Percentiles rank a stretch among this genome's conserved stretches.
Conservation (phyloP, 2,113 vertebrate genomes). For the Entelurus aequoreus region DNA sequence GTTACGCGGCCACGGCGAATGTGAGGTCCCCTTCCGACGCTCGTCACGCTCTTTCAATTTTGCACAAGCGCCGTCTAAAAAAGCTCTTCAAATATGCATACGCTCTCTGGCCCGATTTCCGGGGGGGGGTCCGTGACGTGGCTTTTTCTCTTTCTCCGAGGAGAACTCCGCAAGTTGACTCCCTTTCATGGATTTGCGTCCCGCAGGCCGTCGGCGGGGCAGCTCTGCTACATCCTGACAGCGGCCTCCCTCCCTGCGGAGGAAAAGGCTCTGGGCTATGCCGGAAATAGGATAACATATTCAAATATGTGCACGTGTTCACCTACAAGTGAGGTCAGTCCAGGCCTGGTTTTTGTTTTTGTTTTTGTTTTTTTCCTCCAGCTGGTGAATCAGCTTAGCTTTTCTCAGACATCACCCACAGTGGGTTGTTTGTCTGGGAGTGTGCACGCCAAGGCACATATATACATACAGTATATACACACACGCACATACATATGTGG, state of each 20-base stretch:
- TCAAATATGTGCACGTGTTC: slow-evolving; percentile 53
- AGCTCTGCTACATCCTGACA: slow-evolving; percentile 40
- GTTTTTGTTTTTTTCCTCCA: neutral
- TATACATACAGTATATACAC: neutral
- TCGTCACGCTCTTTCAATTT: slow-evolving; percentile 44
- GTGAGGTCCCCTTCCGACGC: slow-evolving; percentile 14
- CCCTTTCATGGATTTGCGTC: slow-evolving; percentile 48
- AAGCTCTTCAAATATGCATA: slow-evolving; percentile 59
- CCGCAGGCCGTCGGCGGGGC: slow-evolving; percentile 36
- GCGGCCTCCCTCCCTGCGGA: slow-evolving; percentile 42
- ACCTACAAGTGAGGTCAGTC: slow-evolving; percentile 46
- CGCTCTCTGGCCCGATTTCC: slow-evolving; percentile 39
- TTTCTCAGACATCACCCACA: slow-evolving; percentile 6
- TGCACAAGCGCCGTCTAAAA: slow-evolving; percentile 40
- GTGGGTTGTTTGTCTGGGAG: neutral
- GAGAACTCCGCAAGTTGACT: slow-evolving; percentile 54
- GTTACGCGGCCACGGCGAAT: slow-evolving; percentile 16
- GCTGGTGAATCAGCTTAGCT: slow-evolving; percentile 29
- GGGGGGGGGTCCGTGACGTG: slow-evolving; percentile 31
- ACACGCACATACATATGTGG: too few species aligned
- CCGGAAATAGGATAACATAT: slow-evolving; percentile 63
- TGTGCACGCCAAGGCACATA: neutral
- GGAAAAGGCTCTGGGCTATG: slow-evolving; percentile 37
- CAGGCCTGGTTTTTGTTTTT: slow-evolving; percentile 12
- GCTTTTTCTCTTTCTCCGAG: slow-evolving; percentile 34